Conservation (phyloP, 2,113 vertebrate genomes). For the Takifugu flavidus region DNA sequence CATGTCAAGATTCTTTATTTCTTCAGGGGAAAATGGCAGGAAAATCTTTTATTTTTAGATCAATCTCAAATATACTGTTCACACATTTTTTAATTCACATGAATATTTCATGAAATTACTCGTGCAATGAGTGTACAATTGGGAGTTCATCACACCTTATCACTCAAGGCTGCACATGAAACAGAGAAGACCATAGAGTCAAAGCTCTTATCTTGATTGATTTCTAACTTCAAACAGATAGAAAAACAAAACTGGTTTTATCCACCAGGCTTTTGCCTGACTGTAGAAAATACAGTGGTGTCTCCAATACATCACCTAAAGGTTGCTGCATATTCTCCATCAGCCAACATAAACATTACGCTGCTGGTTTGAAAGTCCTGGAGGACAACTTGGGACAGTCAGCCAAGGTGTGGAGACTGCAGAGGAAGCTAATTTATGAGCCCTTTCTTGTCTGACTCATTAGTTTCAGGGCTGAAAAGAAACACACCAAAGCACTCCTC, state of each 20-base stretch:
- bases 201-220: slow-evolving; percentile 39
- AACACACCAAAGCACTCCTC: slow-evolving; percentile 31
- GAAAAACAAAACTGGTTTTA: slow-evolving; percentile 47
- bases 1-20: slow-evolving; percentile 10
- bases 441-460: slow-evolving; percentile 46
- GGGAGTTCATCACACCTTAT: slow-evolving; percentile 18
- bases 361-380: slow-evolving; percentile 69
- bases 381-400: slow-evolving; percentile 66
- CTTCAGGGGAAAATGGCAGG: background rate
- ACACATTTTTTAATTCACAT: slow-evolving; percentile 35
- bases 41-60: slow-evolving; percentile 9
- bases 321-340: slow-evolving; percentile 62
- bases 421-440: slow-evolving; percentile 60
- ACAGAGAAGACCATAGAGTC: slow-evolving; percentile 5
- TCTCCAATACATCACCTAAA: slow-evolving; percentile 72
- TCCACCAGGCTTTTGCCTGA: slow-evolving; percentile 63
- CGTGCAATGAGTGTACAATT: slow-evolving; percentile 14
- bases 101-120: slow-evolving; percentile 54
- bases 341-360: slow-evolving; percentile 72
- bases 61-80: slow-evolving; percentile 5
- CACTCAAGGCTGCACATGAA: slow-evolving; percentile 8
- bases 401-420: slow-evolving; percentile 59
- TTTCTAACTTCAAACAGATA: slow-evolving; percentile 60
- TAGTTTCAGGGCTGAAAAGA: slow-evolving; percentile 49
- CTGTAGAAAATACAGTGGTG: slow-evolving; percentile 63